Percentiles rank a stretch among this genome's conserved stretches.
Conservation (phyloP, 2,888 invertebrate genomes). For the Pheosia gnoma region DNA sequence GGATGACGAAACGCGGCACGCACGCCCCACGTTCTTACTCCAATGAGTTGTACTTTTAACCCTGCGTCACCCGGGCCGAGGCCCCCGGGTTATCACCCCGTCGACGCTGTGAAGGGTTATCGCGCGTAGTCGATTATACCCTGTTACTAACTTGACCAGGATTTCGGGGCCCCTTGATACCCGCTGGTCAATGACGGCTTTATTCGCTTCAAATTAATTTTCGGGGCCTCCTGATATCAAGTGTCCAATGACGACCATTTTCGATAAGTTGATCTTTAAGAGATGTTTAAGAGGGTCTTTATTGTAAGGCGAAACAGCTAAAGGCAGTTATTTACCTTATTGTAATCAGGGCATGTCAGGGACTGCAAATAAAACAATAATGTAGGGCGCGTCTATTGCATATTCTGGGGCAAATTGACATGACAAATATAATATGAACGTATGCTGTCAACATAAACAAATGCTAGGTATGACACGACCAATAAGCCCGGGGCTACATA, state of each 20-base stretch:
- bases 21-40: constrained; percentile 16
- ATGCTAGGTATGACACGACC: too few relatives aligned
- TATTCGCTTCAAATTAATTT: background rate
- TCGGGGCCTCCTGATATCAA: background rate
- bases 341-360: background rate
- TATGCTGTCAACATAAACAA: too few relatives aligned
- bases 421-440: background rate
- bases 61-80: constrained; percentile 21
- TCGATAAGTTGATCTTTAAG: background rate
- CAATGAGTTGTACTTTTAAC: constrained; percentile 29
- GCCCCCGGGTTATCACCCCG: constrained; percentile 17
- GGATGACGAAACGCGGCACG: constrained; percentile 21
- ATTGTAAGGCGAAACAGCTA: too few relatives aligned
- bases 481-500: too few relatives aligned
- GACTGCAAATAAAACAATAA: background rate
- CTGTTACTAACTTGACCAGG: constrained; percentile 6
- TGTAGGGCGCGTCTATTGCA: background rate
- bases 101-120: constrained; percentile 4
- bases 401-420: background rate
- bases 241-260: background rate
- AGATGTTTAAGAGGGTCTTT: too few relatives aligned
- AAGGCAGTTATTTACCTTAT: background rate
- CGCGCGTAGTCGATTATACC: background rate
- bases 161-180: background rate
- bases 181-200: background rate